phyloP scores from a whole-genome alignment of 1,140 invertebrate species.

The Papilio polytes region DNA sequence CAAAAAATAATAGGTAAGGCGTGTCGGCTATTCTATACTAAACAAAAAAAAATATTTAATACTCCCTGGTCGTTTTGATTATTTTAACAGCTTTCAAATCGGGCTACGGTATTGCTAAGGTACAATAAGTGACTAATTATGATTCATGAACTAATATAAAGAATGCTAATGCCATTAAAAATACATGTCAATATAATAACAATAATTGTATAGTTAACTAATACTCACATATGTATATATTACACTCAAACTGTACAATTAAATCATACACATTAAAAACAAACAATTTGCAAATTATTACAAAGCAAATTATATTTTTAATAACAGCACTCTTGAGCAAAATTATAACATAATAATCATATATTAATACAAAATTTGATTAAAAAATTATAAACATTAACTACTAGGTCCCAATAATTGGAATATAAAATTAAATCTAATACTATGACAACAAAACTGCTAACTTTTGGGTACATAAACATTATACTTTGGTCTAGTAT shows the following conservation, averaged over 20 bases:
- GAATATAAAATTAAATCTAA: slow-evolving; percentile 19
- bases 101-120: background rate
- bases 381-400: background rate
- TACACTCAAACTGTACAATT: background rate
- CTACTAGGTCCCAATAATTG: slow-evolving; percentile 15
- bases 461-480: background rate
- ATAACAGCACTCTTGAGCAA: slow-evolving; percentile 1
- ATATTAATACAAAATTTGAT: background rate
- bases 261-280: background rate
- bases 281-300: slow-evolving; percentile 5
- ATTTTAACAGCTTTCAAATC: background rate
- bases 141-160: background rate
- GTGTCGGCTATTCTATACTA: background rate
- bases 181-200: background rate
- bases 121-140: background rate
- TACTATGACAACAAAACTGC: slow-evolving; percentile 1
- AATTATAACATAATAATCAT: background rate
- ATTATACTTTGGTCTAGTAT: slow-evolving; percentile 23
- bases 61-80: background rate
- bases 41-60: background rate
- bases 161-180: background rate
- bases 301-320: background rate
- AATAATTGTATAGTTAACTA: background rate
- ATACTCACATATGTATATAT: background rate
- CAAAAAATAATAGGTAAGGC: background rate